Evolutionary conservation across 2,113 vertebrate species (phyloP), one percentile per base, ranked within the genome.

Genomic region (Nyctibius bracteatus): DNA sequence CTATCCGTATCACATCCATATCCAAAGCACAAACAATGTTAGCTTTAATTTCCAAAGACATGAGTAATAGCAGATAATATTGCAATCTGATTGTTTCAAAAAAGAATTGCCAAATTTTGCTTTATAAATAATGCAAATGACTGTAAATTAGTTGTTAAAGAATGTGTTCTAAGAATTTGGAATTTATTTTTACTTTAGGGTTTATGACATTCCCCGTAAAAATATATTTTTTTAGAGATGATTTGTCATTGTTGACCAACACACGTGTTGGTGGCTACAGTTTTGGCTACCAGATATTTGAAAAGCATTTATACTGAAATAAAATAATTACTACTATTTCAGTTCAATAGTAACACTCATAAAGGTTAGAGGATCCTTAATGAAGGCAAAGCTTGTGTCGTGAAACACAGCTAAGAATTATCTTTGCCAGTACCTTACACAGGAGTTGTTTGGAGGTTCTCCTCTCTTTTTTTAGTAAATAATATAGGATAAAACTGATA

Each of bases 21-120:
- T 82, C 49, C 46, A 73, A 73, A 73, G 27, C 14, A 12, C 39
- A 71, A 57, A 49, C 62, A 85, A 35, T 24, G 7, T 74, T 81
- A 93, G 22, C 65, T 96, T 94, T 96, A n/a, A 79, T 96, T 98
- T 96, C 94, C 85, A 92, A 96, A 85, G 25, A 51, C 31, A 18
- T 72, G 5, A 43, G 23, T 59, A 23, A 7, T 39, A 74, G 80
- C 62, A 65, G 86, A 85, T 90, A 92, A 75, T 75, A 77, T 19
- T 96, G 57, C 63, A 57, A 49, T 93, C n/a, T 67, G 28, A 46
- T 54, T 71, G 33, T 63, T 71, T 10, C 49, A 33, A 49, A 75
- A 66, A 30, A 66, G 35, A 90, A 59, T 81, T 81, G 22, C 37
- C n/a, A 15, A 28, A 68, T 74, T 71, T 86, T 86, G 30, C 28